Evolutionary conservation across 2,888 invertebrate genomes (phyloP), one percentile per base, ranked within the genome.

Genomic region (Trypoxylon attenuatum): DNA sequence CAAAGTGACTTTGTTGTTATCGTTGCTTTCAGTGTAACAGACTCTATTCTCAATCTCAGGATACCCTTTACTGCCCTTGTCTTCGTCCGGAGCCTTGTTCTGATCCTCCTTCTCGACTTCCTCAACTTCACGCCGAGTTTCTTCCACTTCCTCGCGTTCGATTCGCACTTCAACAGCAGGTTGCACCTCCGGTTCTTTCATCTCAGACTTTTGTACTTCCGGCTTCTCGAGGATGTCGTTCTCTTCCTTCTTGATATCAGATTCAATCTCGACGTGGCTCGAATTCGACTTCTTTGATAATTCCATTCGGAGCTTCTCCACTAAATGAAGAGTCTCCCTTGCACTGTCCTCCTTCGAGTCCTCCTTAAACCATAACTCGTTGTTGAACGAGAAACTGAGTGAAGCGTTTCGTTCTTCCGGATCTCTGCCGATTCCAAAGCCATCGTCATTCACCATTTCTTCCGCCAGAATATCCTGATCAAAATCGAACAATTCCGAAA

Each of bases 341-440:
- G 94, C 94, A 76, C 94, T 94, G 78, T 94, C 94, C 84, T 96
- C 96, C 82, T 94, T 94, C 1, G 93, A 91, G 82, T 94, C 94
- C 81, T 94, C 94, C 81, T 93, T 92, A 80, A 93, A 92, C 69
- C 93, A 88, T 79, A 91, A 89, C 69, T 92, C 91, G 42, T 91
- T 90, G 70, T 90, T 91, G 59, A 92, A 91, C 4, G 90, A 90
- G 82, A 93, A 93, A 0, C 89, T 87, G 8, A 90, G 83, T 0
- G 92, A 90, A 0, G 88, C 86, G 1, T 83, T 85, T 79, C 91
- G 91, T 76, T 92, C 92, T 60, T 91, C 91, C 33, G 90, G 89
- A 76, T 90, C 90, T 64, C 91, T 89, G 21, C 91, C 91, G 77
- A 93, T 93, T 39, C 91, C 91, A 68, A 93, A 91, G 62, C 90